Percentiles rank a stretch among this genome's conserved stretches.
Evolutionary conservation across 1,140 invertebrate species (phyloP).

Genomic region (Drosophila sechellia): DNA sequence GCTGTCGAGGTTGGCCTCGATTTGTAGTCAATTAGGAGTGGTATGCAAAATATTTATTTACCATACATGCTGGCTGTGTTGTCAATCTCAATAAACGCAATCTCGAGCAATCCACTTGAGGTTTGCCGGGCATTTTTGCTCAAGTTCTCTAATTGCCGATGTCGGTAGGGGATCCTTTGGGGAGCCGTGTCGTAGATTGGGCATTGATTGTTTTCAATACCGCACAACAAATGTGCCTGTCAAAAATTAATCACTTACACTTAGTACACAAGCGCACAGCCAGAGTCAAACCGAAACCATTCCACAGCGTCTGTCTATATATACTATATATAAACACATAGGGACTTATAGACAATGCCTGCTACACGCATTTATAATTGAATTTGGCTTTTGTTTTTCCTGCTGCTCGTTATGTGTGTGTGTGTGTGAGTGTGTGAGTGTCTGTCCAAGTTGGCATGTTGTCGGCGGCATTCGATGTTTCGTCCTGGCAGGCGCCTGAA

Average conservation of each 20-base stretch:
- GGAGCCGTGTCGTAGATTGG: slow-evolving; percentile 67
- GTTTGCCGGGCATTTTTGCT: slow-evolving; percentile 24
- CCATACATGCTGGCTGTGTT: slow-evolving; percentile 3
- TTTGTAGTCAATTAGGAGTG: slow-evolving; percentile 21
- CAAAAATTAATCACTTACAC: slow-evolving; percentile 83
- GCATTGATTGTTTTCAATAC: slow-evolving; percentile 82
- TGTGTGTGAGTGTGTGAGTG: slow-evolving; percentile 54
- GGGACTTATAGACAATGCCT: slow-evolving; percentile 59
- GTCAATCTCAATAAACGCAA: slow-evolving; percentile 38
- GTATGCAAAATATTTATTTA: slow-evolving; percentile 51
- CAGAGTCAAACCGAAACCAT: background rate
- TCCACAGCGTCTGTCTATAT: slow-evolving; percentile 5
- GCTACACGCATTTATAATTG: slow-evolving; percentile 80
- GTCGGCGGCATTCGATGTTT: slow-evolving; percentile 70
- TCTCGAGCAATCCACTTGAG: slow-evolving; percentile 40
- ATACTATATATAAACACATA: background rate
- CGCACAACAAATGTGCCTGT: slow-evolving; percentile 75
- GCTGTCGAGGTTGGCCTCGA: slow-evolving; percentile 30
- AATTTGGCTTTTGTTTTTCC: slow-evolving; percentile 73
- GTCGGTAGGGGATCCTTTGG: slow-evolving; percentile 20
- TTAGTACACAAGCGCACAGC: slow-evolving; percentile 55
- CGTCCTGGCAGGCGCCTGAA: slow-evolving; percentile 58
- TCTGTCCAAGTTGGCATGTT: slow-evolving; percentile 69
- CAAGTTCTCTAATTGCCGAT: slow-evolving; percentile 35
- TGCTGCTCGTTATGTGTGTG: slow-evolving; percentile 31